Percentiles rank a stretch among this genome's conserved stretches.
Evolutionary conservation across 37 sponge, comb jelly and placozoan species (phyloP).

Genomic region (Dysidea cf. avara): DNA sequence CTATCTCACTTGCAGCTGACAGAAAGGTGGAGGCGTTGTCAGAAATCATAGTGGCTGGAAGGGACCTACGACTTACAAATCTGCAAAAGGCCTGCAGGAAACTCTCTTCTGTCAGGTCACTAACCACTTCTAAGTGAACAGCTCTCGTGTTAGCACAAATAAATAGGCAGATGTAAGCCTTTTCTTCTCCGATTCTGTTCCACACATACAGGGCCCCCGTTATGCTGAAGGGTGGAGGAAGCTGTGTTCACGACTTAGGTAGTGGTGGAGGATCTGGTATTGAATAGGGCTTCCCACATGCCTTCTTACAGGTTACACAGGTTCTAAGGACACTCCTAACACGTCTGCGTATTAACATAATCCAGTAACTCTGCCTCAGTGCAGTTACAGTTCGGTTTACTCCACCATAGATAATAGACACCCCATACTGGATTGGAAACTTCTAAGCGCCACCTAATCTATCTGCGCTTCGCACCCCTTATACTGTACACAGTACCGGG

Average conservation of each 20-base stretch:
- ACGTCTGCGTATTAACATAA: not conserved
- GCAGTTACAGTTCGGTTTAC: not conserved
- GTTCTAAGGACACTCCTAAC: not conserved
- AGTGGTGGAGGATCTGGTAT: not conserved
- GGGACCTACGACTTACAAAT: not conserved
- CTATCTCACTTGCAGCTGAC: too few species aligned
- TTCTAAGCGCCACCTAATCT: too few species aligned
- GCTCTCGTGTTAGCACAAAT: not conserved
- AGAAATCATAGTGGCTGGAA: too few species aligned
- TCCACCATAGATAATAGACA: too few species aligned
- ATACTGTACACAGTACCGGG: too few species aligned
- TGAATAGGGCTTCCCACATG: not conserved
- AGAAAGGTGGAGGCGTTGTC: too few species aligned
- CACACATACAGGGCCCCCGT: not conserved
- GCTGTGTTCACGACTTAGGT: too few species aligned
- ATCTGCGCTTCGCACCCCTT: too few species aligned
- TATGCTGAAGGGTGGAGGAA: not conserved
- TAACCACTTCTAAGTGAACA: not conserved
- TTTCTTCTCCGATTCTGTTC: not conserved
- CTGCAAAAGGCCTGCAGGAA: not conserved
- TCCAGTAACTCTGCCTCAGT: not conserved
- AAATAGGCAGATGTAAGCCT: slow-evolving; percentile 12
- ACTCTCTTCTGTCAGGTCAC: not conserved
- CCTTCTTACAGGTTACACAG: not conserved
- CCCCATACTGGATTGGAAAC: too few species aligned